Evolutionary conservation across 2,113 vertebrate genomes (phyloP), one percentile per base, ranked within the genome.

Genomic region (Tinamus guttatus): DNA sequence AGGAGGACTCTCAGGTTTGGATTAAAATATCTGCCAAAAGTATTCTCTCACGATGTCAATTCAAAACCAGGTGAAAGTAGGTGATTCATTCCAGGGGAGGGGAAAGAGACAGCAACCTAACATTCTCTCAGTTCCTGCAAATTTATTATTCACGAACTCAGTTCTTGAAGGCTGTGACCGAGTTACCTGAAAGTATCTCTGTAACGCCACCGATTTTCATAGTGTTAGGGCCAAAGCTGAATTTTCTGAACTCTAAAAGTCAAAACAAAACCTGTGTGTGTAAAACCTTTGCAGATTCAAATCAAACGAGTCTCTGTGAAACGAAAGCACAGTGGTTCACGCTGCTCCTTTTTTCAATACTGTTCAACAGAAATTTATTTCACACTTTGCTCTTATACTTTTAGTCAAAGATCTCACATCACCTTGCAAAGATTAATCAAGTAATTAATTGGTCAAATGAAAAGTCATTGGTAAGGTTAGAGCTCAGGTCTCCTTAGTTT

Each of bases 1-100:
- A 79, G 86, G 49, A 79, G 59, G 69, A 89, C 81, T 93, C 49
- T 65, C 15, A 65, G 4, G 32, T 94, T 30, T 92, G 69, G 58
- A 87, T 89, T 91, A 51, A 96, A 93, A 91, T 95, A 77, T 2
- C 90, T 96, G 93, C 83, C 92, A 87, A 67, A 90, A 96, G 58
- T 73, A 73, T n/a, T 94, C 49, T 90, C 77, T 85, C 63, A 77
- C 77, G 83, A 74, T 94, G 85, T 92, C 92, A 96, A n/a, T 88
- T 90, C 85, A 86, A 95, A 94, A 65, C 58, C 40, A 89, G 92
- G 88, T 87, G 77, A 92, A 95, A 87, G 47, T 41, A 62, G 14
- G 58, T 27, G 25, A 84, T 79, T 73, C 40, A 77, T 90, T 76
- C 34, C 25, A 64, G 77, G 78, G 34, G 32, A 51, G 16, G 32